Evolutionary conservation across 2,888 invertebrate genomes (phyloP).

Genomic region (Microdon myrmicae): DNA sequence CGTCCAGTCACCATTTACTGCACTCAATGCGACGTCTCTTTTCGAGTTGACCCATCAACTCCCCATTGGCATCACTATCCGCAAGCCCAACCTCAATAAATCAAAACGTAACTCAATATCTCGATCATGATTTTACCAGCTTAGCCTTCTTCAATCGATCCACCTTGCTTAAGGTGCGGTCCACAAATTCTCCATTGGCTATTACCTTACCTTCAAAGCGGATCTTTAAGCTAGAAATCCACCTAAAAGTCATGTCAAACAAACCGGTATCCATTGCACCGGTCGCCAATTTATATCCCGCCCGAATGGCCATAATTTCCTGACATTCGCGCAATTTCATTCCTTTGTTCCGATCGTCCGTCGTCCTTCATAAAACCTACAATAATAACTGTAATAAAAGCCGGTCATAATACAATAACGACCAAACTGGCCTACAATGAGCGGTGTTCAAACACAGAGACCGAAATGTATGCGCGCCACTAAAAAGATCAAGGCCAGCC

Average conservation of each 20-base stretch:
- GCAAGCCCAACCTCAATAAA: background rate
- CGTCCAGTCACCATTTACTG: too few species aligned
- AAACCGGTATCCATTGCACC: conserved; percentile 21
- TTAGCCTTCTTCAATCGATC: conserved; percentile 36
- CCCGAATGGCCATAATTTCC: conserved; percentile 48
- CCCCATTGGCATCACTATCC: background rate
- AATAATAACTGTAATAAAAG: conserved; percentile 51
- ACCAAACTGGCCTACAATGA: conserved; percentile 40
- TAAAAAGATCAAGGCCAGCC: conserved; percentile 46
- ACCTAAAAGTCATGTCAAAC: conserved; percentile 14
- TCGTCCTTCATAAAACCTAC: conserved; percentile 29
- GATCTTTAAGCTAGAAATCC: conserved; percentile 39
- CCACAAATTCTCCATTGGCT: background rate
- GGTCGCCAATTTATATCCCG: conserved; percentile 22
- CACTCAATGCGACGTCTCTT: too few species aligned
- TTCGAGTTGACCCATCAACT: too few species aligned
- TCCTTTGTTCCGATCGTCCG: conserved; percentile 38
- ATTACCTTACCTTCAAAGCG: conserved; percentile 36
- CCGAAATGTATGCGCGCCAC: conserved; percentile 1
- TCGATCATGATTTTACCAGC: conserved; percentile 28
- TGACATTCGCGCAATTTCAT: conserved; percentile 40
- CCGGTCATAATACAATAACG: conserved; percentile 46
- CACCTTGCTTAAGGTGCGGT: conserved; percentile 42
- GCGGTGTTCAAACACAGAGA: conserved; percentile 7
- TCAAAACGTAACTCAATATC: conserved; percentile 37